Conservation (phyloP, 2,888 invertebrate genomes). For the Agriopis aurantiaria region DNA sequence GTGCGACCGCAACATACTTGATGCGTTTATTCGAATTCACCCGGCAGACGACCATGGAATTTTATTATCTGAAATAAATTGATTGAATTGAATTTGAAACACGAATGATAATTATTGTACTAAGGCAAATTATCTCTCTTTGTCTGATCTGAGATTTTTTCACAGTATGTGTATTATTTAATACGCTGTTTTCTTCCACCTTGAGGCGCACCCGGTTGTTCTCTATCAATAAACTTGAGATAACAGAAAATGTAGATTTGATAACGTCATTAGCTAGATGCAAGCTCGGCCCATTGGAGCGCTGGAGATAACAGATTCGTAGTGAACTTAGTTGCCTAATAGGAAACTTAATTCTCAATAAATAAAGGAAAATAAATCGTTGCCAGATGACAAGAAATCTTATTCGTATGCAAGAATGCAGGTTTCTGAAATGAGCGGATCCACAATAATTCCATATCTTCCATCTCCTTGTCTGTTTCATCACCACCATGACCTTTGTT, state of each 20-base stretch:
- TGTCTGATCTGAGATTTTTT: too few species aligned
- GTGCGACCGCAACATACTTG: too few species aligned
- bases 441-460: too few species aligned
- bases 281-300: constrained; percentile 29
- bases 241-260: constrained; percentile 50
- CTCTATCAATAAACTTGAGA: constrained; percentile 50
- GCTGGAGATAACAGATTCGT: constrained; percentile 42
- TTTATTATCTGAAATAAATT: too few species aligned
- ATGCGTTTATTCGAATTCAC: too few species aligned
- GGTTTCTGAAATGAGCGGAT: background rate
- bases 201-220: background rate
- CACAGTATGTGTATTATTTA: background rate
- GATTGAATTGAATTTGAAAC: too few species aligned
- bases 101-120: background rate
- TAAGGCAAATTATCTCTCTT: background rate
- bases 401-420: background rate
- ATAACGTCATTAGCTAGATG: constrained; percentile 50
- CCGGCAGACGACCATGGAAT: too few species aligned
- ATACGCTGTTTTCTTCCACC: constrained; percentile 5
- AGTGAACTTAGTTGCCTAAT: background rate
- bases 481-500: too few species aligned
- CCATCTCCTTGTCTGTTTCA: too few species aligned
- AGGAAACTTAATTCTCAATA: constrained; percentile 4
- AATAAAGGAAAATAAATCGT: background rate
- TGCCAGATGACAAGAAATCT: background rate